Conservation (phyloP, 1,140 invertebrate genomes). For the Spodoptera litura region DNA sequence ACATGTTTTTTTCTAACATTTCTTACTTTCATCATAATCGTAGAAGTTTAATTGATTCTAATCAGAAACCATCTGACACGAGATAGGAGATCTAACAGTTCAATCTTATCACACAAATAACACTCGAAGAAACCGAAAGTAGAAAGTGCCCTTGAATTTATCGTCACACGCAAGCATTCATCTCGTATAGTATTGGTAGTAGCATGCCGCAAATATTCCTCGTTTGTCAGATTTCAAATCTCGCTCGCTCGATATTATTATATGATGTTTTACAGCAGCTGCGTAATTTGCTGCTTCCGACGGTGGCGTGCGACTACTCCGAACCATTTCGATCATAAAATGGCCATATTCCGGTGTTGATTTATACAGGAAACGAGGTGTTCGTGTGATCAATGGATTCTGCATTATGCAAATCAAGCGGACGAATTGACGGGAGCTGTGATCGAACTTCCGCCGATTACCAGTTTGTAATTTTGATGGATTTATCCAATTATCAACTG, state of each 20-base stretch:
- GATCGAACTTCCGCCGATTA: conserved; percentile 66
- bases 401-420: conserved; percentile 60
- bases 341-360: conserved; percentile 62
- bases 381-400: conserved; percentile 55
- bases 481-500: conserved; percentile 37
- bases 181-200: not conserved
- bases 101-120: conserved; percentile 10
- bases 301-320: conserved; percentile 58
- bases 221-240: conserved; percentile 29
- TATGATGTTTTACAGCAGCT: conserved; percentile 26
- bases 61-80: no score
- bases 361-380: conserved; percentile 60
- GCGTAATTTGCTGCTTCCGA: conserved; percentile 59
- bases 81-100: not conserved
- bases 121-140: conserved; percentile 1
- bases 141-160: conserved; percentile 26
- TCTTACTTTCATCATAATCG: no score
- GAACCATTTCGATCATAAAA: conserved; percentile 64
- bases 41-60: no score
- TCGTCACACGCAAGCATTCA: conserved; percentile 2
- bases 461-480: conserved; percentile 26
- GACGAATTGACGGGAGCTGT: conserved; percentile 47
- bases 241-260: conserved; percentile 11
- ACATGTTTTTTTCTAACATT: no score
- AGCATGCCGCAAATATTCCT: conserved; percentile 20